Conservation (phyloP, 2,113 vertebrate genomes). For the Sarotherodon lohbergeri region DNA sequence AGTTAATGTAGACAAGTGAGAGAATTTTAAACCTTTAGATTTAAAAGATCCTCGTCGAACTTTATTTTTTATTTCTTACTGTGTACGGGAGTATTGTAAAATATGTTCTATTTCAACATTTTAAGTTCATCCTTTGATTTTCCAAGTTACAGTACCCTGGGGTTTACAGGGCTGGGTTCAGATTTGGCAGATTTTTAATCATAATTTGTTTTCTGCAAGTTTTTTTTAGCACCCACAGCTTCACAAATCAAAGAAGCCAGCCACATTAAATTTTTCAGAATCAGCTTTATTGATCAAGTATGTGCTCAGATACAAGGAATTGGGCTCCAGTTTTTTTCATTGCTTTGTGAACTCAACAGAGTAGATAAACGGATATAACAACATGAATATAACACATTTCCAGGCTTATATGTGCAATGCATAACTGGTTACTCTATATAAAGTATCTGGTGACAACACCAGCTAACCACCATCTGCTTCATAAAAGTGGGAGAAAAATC, state of each 20-base stretch:
- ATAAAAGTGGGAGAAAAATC: neutral
- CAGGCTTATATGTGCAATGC: neutral
- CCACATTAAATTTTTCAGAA: neutral
- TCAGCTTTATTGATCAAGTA: neutral
- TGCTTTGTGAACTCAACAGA: neutral
- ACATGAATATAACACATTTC: neutral
- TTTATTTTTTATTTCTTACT: neutral
- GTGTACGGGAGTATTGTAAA: neutral
- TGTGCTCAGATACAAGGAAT: neutral
- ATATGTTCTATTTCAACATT: neutral
- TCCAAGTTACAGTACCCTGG: neutral
- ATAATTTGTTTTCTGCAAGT: neutral
- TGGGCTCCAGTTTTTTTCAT: accelerated
- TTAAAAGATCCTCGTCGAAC: neutral
- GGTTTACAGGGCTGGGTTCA: neutral
- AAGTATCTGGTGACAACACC: neutral
- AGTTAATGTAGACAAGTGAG: neutral
- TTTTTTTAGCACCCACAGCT: neutral
- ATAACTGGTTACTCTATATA: neutral
- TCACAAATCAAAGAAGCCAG: neutral
- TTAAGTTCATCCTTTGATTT: neutral
- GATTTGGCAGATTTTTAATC: neutral
- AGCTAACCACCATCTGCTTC: neutral
- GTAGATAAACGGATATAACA: neutral
- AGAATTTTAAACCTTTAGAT: neutral